Evolutionary conservation across 2,797 vertebrate genomes (phyloP).

Genomic region (Sciurus carolinensis): DNA sequence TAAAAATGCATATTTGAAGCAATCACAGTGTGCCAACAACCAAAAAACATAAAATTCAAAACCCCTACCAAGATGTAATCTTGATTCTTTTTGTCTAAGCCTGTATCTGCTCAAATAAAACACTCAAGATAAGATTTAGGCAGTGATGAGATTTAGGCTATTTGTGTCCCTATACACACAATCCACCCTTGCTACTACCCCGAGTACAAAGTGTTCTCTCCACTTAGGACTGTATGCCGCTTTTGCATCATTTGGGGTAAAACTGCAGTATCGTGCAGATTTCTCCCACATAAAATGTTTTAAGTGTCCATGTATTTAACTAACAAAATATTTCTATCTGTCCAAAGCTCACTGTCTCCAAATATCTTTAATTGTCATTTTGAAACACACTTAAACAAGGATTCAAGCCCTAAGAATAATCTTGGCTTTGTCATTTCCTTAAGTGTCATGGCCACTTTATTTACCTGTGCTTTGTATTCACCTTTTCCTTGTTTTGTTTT

Average conservation of each 20-base stretch:
- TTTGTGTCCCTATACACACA: neutral
- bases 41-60: neutral
- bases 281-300: neutral
- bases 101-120: constrained; percentile 36
- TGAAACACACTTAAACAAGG: neutral
- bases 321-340: neutral
- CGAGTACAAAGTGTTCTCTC: neutral
- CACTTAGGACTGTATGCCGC: neutral
- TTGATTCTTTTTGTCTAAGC: constrained; percentile 27
- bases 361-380: neutral
- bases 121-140: constrained; percentile 23
- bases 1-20: constrained; percentile 6
- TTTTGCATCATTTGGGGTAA: neutral
- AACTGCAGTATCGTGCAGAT: neutral
- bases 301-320: neutral
- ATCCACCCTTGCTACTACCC: neutral
- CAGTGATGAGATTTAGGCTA: neutral
- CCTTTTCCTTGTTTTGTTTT: neutral
- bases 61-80: constrained; percentile 8
- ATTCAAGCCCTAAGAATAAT: neutral
- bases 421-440: neutral
- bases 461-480: neutral
- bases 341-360: neutral
- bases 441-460: neutral
- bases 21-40: neutral